Evolutionary conservation across 1,140 invertebrate species (phyloP).

Genomic region (Psix sp.): DNA sequence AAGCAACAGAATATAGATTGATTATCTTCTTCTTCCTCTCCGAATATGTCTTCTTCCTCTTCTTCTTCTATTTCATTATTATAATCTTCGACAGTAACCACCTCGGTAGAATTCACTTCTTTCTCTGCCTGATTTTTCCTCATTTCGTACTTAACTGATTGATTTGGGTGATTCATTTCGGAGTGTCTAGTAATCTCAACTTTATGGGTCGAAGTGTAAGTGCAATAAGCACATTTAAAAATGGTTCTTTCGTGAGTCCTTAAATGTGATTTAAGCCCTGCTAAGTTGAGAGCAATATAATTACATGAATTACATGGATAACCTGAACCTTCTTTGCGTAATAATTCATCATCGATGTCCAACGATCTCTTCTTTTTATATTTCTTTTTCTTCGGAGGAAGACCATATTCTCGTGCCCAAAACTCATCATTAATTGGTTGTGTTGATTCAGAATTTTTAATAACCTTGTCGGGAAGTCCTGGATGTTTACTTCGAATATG

Average conservation of each 20-base stretch:
- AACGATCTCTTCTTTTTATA: constrained; percentile 1
- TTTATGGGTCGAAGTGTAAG: constrained; percentile 55
- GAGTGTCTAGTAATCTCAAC: constrained; percentile 68
- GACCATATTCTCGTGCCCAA: constrained; percentile 72
- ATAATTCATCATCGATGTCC: not conserved
- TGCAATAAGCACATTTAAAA: constrained; percentile 68
- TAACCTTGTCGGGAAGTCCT: constrained; percentile 53
- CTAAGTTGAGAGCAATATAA: constrained; percentile 63
- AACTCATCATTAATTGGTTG: constrained; percentile 68
- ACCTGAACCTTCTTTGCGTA: not conserved
- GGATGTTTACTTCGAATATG: constrained; percentile 68
- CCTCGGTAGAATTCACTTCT: not conserved
- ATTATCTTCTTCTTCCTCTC: not conserved
- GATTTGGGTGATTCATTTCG: constrained; percentile 65
- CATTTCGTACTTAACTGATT: constrained; percentile 55
- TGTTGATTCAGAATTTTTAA: constrained; percentile 58
- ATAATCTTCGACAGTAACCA: constrained; percentile 35
- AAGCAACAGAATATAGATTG: constrained; percentile 61
- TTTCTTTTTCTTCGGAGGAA: constrained; percentile 55
- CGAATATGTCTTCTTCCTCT: constrained; percentile 31
- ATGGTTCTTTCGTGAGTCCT: constrained; percentile 57
- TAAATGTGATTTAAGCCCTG: constrained; percentile 67
- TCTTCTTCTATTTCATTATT: constrained; percentile 40
- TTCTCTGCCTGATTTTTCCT: not conserved
- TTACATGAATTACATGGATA: constrained; percentile 63